Conservation (phyloP, 2,797 vertebrate genomes). For the Ibycter americanus region DNA sequence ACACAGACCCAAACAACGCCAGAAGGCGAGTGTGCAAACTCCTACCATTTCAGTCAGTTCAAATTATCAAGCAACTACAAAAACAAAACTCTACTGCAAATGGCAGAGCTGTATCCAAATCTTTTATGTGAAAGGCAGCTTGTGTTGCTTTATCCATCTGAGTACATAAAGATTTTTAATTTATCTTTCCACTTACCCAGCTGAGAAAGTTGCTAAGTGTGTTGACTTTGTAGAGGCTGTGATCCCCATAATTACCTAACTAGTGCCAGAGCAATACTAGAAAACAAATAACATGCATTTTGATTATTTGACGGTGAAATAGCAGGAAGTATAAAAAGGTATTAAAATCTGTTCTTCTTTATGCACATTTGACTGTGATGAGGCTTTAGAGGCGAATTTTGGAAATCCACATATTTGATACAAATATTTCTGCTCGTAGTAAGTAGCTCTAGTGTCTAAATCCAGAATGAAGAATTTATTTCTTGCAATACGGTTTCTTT, state of each 20-base stretch:
- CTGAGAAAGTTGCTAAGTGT: background rate
- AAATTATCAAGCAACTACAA: background rate
- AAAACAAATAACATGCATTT: background rate
- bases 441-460: background rate
- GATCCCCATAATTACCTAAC: background rate
- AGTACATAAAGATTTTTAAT: background rate
- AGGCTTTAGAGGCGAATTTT: background rate
- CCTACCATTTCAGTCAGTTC: background rate
- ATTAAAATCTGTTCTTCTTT: background rate
- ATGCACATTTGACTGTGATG: background rate
- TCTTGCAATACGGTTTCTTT: background rate
- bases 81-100: background rate
- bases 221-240: background rate
- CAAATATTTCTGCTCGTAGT: background rate
- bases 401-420: background rate
- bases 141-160: background rate
- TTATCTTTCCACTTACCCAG: background rate
- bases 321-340: background rate
- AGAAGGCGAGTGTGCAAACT: background rate
- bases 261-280: background rate
- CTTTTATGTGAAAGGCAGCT: background rate
- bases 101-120: background rate
- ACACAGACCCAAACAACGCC: background rate
- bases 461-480: background rate
- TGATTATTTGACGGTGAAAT: background rate